Percentiles rank a stretch among this genome's conserved stretches.
These are phyloP conservation scores for Caerostris extrusa DNA, from an alignment of 1,140 invertebrate species.

Conservation along the genomic window DNA sequence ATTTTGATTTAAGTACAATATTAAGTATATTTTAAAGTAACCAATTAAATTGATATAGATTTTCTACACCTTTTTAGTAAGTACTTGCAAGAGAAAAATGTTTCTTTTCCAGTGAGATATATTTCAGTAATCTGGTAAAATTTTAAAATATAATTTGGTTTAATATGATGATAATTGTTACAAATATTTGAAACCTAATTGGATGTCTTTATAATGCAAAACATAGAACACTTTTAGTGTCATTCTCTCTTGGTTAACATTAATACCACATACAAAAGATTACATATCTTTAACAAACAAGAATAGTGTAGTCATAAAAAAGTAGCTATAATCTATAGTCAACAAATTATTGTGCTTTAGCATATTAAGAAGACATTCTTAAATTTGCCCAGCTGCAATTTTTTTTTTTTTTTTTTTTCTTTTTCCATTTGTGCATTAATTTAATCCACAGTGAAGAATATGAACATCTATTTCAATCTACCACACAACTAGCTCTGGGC, in stretches of 20 bases:
- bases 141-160: too few relatives aligned
- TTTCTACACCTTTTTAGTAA: not conserved
- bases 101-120: not conserved
- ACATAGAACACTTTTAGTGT: constrained; percentile 39
- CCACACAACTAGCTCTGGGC: constrained; percentile 29
- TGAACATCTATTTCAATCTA: constrained; percentile 24
- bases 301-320: constrained; percentile 7
- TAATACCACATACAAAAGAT: constrained; percentile 22
- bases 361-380: constrained; percentile 26
- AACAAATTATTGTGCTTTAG: constrained; percentile 19
- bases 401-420: not conserved
- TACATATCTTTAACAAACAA: not conserved
- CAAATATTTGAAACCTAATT: not conserved
- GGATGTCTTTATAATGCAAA: constrained; percentile 25
- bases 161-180: too few relatives aligned
- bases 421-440: constrained; percentile 8
- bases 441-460: constrained; percentile 20
- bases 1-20: too few relatives aligned
- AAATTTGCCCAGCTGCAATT: constrained; percentile 12
- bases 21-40: too few relatives aligned
- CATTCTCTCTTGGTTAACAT: not conserved
- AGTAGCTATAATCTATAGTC: constrained; percentile 6
- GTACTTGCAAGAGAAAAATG: not conserved
- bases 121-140: too few relatives aligned
- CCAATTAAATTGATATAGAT: not conserved